These are phyloP conservation scores for Venustaconcha ellipsiformis DNA, from an alignment of 1,140 invertebrate genomes.

Conservation along the genomic window DNA sequence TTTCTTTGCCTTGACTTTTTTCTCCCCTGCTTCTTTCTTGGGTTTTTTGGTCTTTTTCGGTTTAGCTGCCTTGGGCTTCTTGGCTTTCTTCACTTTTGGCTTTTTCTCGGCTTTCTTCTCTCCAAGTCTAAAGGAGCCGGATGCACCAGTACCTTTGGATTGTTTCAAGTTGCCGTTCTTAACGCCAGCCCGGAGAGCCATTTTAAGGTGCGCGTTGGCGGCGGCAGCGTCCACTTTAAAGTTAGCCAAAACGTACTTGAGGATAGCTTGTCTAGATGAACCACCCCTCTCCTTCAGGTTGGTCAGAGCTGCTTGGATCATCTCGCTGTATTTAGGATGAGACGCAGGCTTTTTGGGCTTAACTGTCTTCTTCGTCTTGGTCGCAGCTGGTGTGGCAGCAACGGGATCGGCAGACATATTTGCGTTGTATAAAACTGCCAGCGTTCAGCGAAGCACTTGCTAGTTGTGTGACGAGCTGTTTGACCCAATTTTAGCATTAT, in stretches of 20 bases:
- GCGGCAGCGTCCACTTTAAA: constrained; percentile 63
- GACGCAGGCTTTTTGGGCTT: constrained; percentile 57
- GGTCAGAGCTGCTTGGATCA: constrained; percentile 50
- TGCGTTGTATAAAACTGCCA: too few species aligned
- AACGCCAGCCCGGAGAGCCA: constrained; percentile 56
- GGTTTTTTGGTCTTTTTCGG: constrained; percentile 35
- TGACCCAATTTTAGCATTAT: not conserved
- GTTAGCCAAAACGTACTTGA: constrained; percentile 66
- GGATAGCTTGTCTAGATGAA: constrained; percentile 64
- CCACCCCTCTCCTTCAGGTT: constrained; percentile 55
- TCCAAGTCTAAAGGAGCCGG: constrained; percentile 67
- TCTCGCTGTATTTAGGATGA: constrained; percentile 56
- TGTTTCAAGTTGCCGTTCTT: constrained; percentile 56
- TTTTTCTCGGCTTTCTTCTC: constrained; percentile 46
- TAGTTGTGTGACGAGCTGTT: not conserved
- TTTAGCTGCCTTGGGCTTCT: constrained; percentile 50
- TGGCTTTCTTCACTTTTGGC: constrained; percentile 43
- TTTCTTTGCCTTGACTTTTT: constrained; percentile 33
- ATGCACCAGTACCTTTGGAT: constrained; percentile 63
- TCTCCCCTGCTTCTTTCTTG: constrained; percentile 39
- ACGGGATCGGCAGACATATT: constrained; percentile 4
- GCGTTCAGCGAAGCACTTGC: too few species aligned
- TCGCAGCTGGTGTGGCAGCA: constrained; percentile 34
- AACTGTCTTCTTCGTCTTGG: constrained; percentile 45
- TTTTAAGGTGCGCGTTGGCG: constrained; percentile 58